Percentiles rank a stretch among this genome's conserved stretches.
phyloP scores from a whole-genome alignment of 2,113 vertebrate genomes.

The Cercocebus atys region DNA sequence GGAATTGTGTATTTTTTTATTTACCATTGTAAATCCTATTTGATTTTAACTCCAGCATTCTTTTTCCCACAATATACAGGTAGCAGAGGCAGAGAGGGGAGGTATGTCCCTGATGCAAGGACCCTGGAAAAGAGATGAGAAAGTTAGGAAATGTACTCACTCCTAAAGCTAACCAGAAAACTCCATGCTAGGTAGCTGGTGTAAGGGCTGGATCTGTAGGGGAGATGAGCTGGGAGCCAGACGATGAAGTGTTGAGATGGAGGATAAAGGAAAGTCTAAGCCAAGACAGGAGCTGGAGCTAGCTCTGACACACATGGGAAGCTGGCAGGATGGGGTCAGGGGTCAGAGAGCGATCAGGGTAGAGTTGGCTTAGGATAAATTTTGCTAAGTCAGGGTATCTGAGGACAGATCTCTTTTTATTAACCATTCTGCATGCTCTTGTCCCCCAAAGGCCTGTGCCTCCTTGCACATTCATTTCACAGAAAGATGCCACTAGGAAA shows the following conservation, averaged over 20 bases:
- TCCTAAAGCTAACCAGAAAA: neutral
- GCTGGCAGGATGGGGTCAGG: too few relatives aligned
- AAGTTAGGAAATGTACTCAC: neutral
- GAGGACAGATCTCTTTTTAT: neutral
- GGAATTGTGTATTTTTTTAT: neutral
- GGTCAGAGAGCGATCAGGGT: neutral
- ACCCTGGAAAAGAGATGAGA: neutral
- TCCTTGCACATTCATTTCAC: neutral
- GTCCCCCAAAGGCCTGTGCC: neutral
- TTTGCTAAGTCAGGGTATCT: neutral
- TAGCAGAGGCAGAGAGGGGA: neutral
- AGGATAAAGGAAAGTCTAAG: neutral
- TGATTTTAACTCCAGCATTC: neutral
- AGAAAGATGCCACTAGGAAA: neutral
- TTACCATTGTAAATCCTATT: neutral
- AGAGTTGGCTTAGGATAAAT: neutral
- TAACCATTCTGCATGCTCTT: neutral
- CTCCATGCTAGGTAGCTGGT: too few relatives aligned
- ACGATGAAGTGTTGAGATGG: neutral
- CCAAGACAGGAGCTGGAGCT: neutral
- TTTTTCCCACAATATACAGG: neutral
- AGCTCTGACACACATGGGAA: neutral
- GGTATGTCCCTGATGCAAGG: accelerated
- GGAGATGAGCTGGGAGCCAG: neutral
- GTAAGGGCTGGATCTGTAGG: neutral